Percentiles rank a stretch among this genome's conserved stretches.
Conservation (phyloP, 2,888 invertebrate species). For the Galeruca laticollis region DNA sequence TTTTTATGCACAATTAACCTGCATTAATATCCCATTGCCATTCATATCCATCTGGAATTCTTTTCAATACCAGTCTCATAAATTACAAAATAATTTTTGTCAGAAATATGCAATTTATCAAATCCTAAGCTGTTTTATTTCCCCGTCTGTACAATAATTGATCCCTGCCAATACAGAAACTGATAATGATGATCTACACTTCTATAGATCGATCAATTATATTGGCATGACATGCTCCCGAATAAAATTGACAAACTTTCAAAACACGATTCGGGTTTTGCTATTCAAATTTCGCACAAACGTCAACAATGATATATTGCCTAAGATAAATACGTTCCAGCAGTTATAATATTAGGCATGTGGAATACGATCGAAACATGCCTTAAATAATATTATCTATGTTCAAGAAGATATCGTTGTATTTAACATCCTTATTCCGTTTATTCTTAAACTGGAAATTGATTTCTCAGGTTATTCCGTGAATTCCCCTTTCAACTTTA, state of each 20-base stretch:
- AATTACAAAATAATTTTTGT: constrained; percentile 31
- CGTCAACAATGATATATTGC: constrained; percentile 45
- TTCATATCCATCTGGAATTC: constrained; percentile 25
- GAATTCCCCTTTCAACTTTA: too few species aligned
- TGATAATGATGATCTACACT: constrained; percentile 38
- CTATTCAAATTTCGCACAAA: constrained; percentile 45
- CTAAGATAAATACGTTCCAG: constrained; percentile 45
- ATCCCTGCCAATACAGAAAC: constrained; percentile 34
- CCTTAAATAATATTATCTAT: constrained; percentile 37
- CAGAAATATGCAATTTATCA: constrained; percentile 35
- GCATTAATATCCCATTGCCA: constrained; percentile 7
- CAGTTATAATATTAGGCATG: constrained; percentile 41
- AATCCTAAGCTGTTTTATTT: constrained; percentile 36
- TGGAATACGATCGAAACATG: constrained; percentile 36
- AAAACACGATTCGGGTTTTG: constrained; percentile 43
- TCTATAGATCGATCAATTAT: constrained; percentile 43
- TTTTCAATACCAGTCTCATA: constrained; percentile 23
- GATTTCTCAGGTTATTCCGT: too few species aligned
- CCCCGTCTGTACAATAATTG: constrained; percentile 37
- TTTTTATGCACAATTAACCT: neutral
- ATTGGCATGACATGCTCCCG: constrained; percentile 36
- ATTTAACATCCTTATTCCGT: neutral
- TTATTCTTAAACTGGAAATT: too few species aligned
- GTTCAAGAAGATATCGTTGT: neutral
- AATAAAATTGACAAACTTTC: constrained; percentile 48